phyloP scores from a whole-genome alignment of 37 sponge, comb jelly and placozoan species.

The Aphrocallistes beatrix region DNA sequence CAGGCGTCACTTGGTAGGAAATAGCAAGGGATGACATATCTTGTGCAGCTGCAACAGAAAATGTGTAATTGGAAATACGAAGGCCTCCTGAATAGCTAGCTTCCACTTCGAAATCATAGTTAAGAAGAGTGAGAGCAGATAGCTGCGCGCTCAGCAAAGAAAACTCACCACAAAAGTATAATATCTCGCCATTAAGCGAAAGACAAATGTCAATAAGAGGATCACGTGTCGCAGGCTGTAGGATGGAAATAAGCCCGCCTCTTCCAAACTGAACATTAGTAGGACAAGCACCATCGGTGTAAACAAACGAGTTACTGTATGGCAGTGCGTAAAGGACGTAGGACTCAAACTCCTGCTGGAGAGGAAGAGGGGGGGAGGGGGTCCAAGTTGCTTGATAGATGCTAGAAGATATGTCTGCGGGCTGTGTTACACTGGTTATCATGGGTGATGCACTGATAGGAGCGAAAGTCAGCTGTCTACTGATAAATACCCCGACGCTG shows the following conservation, averaged over 20 bases:
- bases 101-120: neutral
- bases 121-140: neutral
- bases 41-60: neutral
- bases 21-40: neutral
- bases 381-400: neutral
- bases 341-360: neutral
- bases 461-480: neutral
- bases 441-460: neutral
- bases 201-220: neutral
- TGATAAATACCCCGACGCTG: neutral
- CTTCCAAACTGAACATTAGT: too few species aligned
- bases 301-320: neutral
- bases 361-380: neutral
- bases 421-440: neutral
- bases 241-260: neutral
- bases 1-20: neutral
- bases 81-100: neutral
- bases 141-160: neutral
- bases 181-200: neutral
- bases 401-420: neutral
- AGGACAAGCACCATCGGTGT: neutral
- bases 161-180: neutral
- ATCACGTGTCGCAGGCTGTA: neutral
- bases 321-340: neutral
- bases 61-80: neutral